Evolutionary conservation across 2,797 vertebrate genomes (phyloP).

Genomic region (Enteromius fasciolatus): DNA sequence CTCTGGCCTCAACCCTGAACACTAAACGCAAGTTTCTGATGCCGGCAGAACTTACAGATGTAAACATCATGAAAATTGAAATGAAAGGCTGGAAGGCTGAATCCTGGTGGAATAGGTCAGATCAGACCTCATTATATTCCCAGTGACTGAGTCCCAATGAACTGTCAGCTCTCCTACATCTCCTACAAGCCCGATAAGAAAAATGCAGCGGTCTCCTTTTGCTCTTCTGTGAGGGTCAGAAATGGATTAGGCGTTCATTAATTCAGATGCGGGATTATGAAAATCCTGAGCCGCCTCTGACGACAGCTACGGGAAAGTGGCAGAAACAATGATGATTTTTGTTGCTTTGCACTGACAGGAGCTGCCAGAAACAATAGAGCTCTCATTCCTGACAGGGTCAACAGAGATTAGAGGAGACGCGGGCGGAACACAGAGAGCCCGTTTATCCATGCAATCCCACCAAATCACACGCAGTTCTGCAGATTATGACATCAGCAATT

Average conservation of each 20-base stretch:
- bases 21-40: neutral
- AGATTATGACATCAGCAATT: slow-evolving; percentile 67
- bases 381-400: slow-evolving; percentile 74
- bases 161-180: slow-evolving; percentile 1
- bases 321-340: slow-evolving; percentile 78
- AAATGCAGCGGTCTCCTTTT: slow-evolving; percentile 53
- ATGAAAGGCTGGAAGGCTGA: slow-evolving; percentile 12
- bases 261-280: slow-evolving; percentile 79
- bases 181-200: slow-evolving; percentile 1
- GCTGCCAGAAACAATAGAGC: slow-evolving; percentile 71
- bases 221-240: slow-evolving; percentile 64
- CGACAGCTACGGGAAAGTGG: slow-evolving; percentile 60
- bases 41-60: neutral
- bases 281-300: slow-evolving; percentile 71
- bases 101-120: neutral
- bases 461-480: slow-evolving; percentile 67
- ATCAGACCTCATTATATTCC: neutral
- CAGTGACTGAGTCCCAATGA: neutral
- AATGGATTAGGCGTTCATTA: slow-evolving; percentile 74
- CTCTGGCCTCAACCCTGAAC: neutral
- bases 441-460: slow-evolving; percentile 61
- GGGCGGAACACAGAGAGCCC: slow-evolving; percentile 54
- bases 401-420: slow-evolving; percentile 72
- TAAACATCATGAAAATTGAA: neutral
- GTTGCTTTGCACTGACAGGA: slow-evolving; percentile 71